Conservation (phyloP, 2,797 vertebrate species). For the Lophotriccus pileatus region DNA sequence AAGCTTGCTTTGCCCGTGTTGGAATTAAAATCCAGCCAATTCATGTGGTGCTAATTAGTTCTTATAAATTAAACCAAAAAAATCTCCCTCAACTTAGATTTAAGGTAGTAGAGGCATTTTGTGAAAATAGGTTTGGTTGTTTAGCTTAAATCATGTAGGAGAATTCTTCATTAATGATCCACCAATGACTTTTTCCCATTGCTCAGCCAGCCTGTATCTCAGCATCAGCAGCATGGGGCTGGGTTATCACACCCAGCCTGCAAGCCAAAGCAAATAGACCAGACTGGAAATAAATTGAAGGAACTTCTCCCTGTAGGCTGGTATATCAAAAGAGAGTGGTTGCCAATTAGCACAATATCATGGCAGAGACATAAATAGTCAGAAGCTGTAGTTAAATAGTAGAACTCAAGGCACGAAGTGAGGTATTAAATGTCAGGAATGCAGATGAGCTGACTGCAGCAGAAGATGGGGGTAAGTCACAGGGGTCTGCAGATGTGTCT, state of each 20-base stretch:
- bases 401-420: neutral
- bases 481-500: neutral
- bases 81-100: neutral
- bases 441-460: neutral
- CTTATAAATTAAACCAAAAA: neutral
- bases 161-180: neutral
- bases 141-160: neutral
- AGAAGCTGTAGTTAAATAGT: neutral
- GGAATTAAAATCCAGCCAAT: neutral
- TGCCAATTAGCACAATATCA: neutral
- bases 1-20: neutral
- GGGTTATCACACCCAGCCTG: neutral
- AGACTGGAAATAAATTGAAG: neutral
- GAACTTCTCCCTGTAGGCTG: neutral
- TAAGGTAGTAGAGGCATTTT: neutral
- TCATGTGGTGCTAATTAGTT: neutral
- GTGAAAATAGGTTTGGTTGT: neutral
- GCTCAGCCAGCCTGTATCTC: neutral
- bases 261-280: neutral
- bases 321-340: neutral
- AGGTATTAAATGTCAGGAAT: neutral
- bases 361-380: neutral
- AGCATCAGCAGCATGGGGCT: neutral
- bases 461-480: neutral
- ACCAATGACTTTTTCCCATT: neutral